Percentiles rank a stretch among this genome's conserved stretches.
phyloP scores from a whole-genome alignment of 2,113 vertebrate species.

The Psettodes erumei region DNA sequence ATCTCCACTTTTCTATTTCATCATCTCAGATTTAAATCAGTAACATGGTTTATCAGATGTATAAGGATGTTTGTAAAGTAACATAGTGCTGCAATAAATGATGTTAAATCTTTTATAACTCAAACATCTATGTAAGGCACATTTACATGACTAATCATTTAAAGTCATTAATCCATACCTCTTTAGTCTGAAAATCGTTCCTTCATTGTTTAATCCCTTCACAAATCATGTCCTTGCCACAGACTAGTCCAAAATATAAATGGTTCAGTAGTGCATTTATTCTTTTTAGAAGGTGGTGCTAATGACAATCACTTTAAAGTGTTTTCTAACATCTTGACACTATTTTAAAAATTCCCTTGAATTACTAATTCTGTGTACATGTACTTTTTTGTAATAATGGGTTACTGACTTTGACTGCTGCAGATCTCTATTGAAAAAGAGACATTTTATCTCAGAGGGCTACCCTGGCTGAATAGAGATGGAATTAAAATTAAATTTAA shows the following conservation, averaged over 20 bases:
- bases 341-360: background rate
- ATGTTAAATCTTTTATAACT: constrained; percentile 12
- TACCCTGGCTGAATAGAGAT: constrained; percentile 25
- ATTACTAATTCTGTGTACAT: constrained; percentile 14
- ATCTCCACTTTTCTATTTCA: background rate
- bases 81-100: background rate
- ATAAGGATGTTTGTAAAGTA: background rate
- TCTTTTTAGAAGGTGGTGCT: background rate
- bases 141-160: background rate
- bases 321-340: background rate
- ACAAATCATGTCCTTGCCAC: constrained; percentile 10
- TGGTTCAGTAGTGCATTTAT: background rate
- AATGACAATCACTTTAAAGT: constrained; percentile 20
- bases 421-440: constrained; percentile 30
- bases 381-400: constrained; percentile 15
- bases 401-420: constrained; percentile 7
- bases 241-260: background rate
- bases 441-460: constrained; percentile 38
- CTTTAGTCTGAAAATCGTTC: background rate
- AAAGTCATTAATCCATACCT: background rate
- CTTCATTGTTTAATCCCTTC: background rate
- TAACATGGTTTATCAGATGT: background rate
- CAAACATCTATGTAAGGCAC: background rate
- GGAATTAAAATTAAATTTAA: constrained; percentile 60
- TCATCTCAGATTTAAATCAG: too few relatives aligned